Evolutionary conservation across 2,888 invertebrate species (phyloP).

Genomic region (Lingula anatina): DNA sequence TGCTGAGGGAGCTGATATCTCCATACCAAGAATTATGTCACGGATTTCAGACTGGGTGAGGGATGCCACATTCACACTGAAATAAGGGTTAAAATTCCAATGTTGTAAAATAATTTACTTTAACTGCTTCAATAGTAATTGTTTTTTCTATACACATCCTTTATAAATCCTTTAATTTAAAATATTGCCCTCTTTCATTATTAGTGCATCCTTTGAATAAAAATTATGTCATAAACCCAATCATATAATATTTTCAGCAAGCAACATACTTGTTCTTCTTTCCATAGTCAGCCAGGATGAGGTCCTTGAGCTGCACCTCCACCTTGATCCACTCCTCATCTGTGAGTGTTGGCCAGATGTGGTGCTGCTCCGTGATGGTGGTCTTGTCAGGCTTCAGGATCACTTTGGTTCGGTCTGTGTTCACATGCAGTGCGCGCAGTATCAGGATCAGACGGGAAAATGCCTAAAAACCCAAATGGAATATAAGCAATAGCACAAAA

Average conservation of each 20-base stretch:
- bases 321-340: slow-evolving; percentile 99
- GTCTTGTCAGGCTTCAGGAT: slow-evolving; percentile 98
- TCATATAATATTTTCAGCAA: too few relatives aligned
- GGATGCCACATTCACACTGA: slow-evolving; percentile 93
- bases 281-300: slow-evolving; percentile 97
- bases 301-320: slow-evolving; percentile 95
- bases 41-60: slow-evolving; percentile 98
- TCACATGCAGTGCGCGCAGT: slow-evolving; percentile 93
- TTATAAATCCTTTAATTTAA: too few relatives aligned
- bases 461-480: slow-evolving; percentile 59
- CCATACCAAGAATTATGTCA: slow-evolving; percentile 99
- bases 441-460: slow-evolving; percentile 96
- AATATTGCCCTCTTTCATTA: too few relatives aligned
- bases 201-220: too few relatives aligned
- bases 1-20: slow-evolving; percentile 97
- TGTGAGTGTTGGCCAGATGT: slow-evolving; percentile 96
- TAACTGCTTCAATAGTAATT: too few relatives aligned
- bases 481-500: too few relatives aligned
- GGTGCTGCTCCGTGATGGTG: slow-evolving; percentile 97
- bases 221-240: too few relatives aligned
- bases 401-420: slow-evolving; percentile 98
- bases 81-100: slow-evolving; percentile 12
- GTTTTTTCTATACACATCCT: too few relatives aligned
- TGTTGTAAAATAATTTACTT: too few relatives aligned
- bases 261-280: slow-evolving; percentile 89